Conservation (phyloP, 2,888 invertebrate genomes). For the Sinotaia quadrata region DNA sequence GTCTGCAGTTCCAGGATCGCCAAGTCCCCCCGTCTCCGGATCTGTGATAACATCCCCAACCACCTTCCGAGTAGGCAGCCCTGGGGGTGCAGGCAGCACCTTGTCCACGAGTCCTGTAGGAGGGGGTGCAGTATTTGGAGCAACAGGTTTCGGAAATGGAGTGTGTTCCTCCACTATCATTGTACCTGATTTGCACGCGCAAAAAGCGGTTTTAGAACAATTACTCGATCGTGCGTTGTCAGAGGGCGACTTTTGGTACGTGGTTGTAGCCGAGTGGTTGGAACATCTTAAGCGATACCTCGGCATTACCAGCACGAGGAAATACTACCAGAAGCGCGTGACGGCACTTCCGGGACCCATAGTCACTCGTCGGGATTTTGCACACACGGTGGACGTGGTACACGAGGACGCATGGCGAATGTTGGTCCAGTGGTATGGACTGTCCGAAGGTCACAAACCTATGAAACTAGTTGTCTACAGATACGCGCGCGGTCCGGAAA, state of each 20-base stretch:
- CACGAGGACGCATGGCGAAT: conserved; percentile 67
- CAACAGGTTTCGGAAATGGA: not conserved
- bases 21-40: conserved; percentile 23
- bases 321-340: conserved; percentile 60
- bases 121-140: not conserved
- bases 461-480: conserved; percentile 64
- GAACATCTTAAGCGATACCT: conserved; percentile 64
- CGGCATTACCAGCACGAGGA: conserved; percentile 56
- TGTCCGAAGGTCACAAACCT: conserved; percentile 63
- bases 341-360: conserved; percentile 60
- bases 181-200: conserved; percentile 55
- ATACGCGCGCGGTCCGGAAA: conserved; percentile 61
- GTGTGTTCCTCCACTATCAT: conserved; percentile 18
- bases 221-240: conserved; percentile 56
- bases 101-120: conserved; percentile 6
- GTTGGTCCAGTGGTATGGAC: conserved; percentile 63
- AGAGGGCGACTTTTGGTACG: conserved; percentile 67
- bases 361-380: conserved; percentile 60
- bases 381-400: conserved; percentile 63
- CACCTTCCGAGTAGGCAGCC: conserved; percentile 23
- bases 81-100: conserved; percentile 17
- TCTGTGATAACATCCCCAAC: conserved; percentile 15
- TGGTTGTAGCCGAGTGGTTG: conserved; percentile 65
- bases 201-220: conserved; percentile 60
- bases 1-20: conserved; percentile 28